Evolutionary conservation across 2,888 invertebrate genomes (phyloP).

Genomic region (Noctua janthina): DNA sequence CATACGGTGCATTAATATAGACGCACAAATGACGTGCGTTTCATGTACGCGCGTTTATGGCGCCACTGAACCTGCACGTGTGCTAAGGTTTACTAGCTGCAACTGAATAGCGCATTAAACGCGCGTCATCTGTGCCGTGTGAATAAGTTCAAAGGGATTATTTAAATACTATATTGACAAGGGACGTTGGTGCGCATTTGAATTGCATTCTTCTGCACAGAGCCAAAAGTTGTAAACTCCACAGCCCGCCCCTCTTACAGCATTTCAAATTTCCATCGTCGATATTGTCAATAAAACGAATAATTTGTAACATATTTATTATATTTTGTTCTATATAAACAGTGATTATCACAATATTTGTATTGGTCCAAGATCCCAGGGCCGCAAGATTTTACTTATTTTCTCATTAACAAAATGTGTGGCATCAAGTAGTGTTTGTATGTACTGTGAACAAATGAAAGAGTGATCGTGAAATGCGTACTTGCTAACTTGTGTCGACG

Average conservation of each 20-base stretch:
- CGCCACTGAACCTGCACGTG: not conserved
- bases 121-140: not conserved
- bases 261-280: not conserved
- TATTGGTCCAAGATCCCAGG: too few species aligned
- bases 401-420: too few species aligned
- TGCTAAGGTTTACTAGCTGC: not conserved
- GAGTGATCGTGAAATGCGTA: too few species aligned
- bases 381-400: too few species aligned
- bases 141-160: not conserved
- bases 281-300: constrained; percentile 43
- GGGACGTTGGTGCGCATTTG: not conserved
- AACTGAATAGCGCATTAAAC: not conserved
- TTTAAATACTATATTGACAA: not conserved
- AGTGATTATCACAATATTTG: constrained; percentile 26
- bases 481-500: too few species aligned
- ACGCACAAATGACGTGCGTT: not conserved
- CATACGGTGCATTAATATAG: not conserved
- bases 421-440: too few species aligned
- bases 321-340: constrained; percentile 38
- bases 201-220: not conserved
- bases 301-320: constrained; percentile 27
- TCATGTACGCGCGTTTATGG: not conserved
- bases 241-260: not conserved
- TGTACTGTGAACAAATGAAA: too few species aligned
- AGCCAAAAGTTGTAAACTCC: not conserved